Percentiles rank a stretch among this genome's conserved stretches.
These are phyloP conservation scores for Lutjanus campechanus DNA, from an alignment of 2,797 vertebrate species.

Conservation along the genomic window DNA sequence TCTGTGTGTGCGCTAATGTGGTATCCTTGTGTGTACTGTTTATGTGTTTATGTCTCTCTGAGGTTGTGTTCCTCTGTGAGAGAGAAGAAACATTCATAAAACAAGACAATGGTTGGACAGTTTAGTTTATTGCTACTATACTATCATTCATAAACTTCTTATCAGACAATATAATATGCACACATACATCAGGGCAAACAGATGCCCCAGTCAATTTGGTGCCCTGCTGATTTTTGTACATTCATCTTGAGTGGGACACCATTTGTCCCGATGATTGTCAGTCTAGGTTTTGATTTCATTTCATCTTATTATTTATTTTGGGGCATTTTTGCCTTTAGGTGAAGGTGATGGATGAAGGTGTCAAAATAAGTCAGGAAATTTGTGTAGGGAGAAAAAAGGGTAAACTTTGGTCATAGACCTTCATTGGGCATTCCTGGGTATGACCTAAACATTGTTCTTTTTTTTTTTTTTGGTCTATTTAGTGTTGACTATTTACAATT, in stretches of 20 bases:
- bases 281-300: neutral
- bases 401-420: neutral
- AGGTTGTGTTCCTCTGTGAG: conserved; percentile 3
- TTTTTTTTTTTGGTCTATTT: too few relatives aligned
- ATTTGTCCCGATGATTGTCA: neutral
- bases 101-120: neutral
- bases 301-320: neutral
- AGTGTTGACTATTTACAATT: too few relatives aligned
- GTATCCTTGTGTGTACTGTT: conserved; percentile 22
- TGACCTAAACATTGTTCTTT: too few relatives aligned
- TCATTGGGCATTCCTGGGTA: too few relatives aligned
- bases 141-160: neutral
- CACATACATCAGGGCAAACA: neutral
- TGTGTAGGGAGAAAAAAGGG: neutral
- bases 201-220: neutral
- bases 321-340: neutral
- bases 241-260: neutral
- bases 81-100: neutral
- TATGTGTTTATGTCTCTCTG: conserved; percentile 39
- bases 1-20: neutral
- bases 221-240: neutral
- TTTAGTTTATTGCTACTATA: neutral
- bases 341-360: neutral
- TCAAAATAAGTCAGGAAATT: neutral
- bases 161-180: neutral